A percentile compares a stretch with the other conserved stretches of the same genome.
phyloP scores from a whole-genome alignment of 2,113 vertebrate genomes.

The Leucosticte australis region DNA sequence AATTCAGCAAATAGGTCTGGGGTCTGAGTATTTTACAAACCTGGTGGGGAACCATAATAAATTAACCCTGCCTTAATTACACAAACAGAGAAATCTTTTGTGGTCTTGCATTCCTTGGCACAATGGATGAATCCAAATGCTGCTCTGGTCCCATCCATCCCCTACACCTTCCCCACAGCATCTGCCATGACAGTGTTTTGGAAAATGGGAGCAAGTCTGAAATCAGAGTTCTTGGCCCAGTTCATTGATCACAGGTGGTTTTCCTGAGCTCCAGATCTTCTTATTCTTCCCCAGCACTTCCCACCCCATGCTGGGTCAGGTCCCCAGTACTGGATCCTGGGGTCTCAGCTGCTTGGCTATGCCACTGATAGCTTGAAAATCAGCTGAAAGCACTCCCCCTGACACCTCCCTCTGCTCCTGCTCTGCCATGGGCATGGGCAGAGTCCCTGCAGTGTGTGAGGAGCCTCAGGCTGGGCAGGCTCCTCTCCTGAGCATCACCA shows the following conservation, averaged over 20 bases:
- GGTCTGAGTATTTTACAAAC: neutral
- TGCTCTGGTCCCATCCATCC: neutral
- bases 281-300: neutral
- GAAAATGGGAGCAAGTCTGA: neutral
- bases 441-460: neutral
- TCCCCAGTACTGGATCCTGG: neutral
- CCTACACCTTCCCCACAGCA: neutral
- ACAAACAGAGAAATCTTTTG: neutral
- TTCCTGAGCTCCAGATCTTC: neutral
- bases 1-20: neutral
- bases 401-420: neutral
- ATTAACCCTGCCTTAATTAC: neutral
- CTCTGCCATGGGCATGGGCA: fast-evolving
- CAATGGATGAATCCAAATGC: neutral
- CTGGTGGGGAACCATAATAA: neutral
- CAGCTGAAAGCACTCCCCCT: neutral
- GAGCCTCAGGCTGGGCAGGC: neutral
- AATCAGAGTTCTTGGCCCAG: neutral
- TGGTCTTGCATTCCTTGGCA: neutral
- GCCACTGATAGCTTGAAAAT: neutral
- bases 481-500: neutral
- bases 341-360: neutral
- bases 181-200: neutral
- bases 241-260: fast-evolving
- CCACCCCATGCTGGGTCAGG: neutral